phyloP scores from a whole-genome alignment of 1,140 invertebrate species.

The Pseudomyrmex concolor region DNA sequence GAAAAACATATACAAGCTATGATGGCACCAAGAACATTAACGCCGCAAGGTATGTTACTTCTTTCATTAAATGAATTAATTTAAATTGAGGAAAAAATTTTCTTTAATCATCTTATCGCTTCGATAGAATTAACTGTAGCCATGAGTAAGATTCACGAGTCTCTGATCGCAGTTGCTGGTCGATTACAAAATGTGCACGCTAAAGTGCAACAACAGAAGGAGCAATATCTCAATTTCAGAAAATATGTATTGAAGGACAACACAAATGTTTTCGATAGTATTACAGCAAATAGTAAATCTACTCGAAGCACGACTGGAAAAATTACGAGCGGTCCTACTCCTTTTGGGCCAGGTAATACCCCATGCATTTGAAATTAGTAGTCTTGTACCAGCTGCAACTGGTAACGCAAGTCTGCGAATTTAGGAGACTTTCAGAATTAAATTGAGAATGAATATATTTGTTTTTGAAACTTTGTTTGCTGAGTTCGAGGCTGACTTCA shows the following conservation, averaged over 20 bases:
- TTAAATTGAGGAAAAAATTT: background rate
- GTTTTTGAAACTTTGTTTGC: too few relatives aligned
- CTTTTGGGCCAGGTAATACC: conserved; percentile 85
- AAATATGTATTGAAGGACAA: conserved; percentile 92
- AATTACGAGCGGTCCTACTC: conserved; percentile 86
- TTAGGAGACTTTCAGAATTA: too few relatives aligned
- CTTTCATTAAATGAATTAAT: background rate
- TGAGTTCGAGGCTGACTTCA: too few relatives aligned
- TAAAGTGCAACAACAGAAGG: conserved; percentile 91
- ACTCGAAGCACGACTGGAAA: conserved; percentile 76
- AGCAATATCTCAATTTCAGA: conserved; percentile 92
- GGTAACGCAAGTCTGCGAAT: too few relatives aligned
- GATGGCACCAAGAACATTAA: conserved; percentile 88
- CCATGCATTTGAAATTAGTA: background rate
- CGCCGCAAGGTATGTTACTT: conserved; percentile 87
- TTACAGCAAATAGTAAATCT: conserved; percentile 77
- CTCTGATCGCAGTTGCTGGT: conserved; percentile 93
- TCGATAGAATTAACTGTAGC: conserved; percentile 89
- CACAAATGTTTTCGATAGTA: conserved; percentile 91
- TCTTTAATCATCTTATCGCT: conserved; percentile 14
- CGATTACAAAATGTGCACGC: conserved; percentile 92
- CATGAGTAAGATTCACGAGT: conserved; percentile 93
- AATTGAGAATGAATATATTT: too few relatives aligned
- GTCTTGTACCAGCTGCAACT: too few relatives aligned
- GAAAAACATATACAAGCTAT: conserved; percentile 90